Evolutionary conservation across 1,140 invertebrate genomes (phyloP).

Genomic region (Drosophila virilis): DNA sequence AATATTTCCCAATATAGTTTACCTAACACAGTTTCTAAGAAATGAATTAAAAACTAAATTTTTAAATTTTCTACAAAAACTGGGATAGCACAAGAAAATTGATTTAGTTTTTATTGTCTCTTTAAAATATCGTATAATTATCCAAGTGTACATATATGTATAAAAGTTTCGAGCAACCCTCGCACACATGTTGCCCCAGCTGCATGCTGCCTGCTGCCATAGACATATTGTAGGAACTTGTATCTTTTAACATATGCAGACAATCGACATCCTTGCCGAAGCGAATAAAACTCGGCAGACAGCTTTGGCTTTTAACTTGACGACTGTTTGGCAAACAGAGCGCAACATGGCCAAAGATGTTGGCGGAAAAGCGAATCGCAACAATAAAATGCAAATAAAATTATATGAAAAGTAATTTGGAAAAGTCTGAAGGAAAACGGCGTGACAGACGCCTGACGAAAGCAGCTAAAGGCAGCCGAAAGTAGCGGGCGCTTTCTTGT

Average conservation of each 20-base stretch:
- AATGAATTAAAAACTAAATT: too few species aligned
- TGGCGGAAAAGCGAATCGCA: conserved; percentile 32
- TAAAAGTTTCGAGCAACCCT: conserved; percentile 8
- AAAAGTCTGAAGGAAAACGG: conserved; percentile 28
- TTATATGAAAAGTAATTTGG: conserved; percentile 77
- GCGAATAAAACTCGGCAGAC: conserved; percentile 41
- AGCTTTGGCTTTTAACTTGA: conserved; percentile 48
- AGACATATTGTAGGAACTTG: conserved; percentile 26
- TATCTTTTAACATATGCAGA: conserved; percentile 50
- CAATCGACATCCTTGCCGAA: conserved; percentile 45
- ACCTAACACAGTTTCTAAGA: too few species aligned
- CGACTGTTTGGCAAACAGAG: conserved; percentile 21
- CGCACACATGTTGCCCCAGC: conserved; percentile 3
- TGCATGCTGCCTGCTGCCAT: background rate
- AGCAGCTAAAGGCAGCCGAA: conserved; percentile 12
- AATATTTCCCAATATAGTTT: too few species aligned
- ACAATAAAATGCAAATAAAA: conserved; percentile 77
- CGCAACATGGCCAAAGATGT: conserved; percentile 29
- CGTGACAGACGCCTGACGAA: conserved; percentile 44
- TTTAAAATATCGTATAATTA: too few species aligned
- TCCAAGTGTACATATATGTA: too few species aligned
- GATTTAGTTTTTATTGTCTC: too few species aligned
- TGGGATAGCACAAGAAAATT: too few species aligned
- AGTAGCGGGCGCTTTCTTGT: conserved; percentile 38
- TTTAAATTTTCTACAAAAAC: too few species aligned